Base-by-base conservation (phyloP, 2,797 vertebrate genomes). In the Lutjanus argentimaculatus region DNA sequence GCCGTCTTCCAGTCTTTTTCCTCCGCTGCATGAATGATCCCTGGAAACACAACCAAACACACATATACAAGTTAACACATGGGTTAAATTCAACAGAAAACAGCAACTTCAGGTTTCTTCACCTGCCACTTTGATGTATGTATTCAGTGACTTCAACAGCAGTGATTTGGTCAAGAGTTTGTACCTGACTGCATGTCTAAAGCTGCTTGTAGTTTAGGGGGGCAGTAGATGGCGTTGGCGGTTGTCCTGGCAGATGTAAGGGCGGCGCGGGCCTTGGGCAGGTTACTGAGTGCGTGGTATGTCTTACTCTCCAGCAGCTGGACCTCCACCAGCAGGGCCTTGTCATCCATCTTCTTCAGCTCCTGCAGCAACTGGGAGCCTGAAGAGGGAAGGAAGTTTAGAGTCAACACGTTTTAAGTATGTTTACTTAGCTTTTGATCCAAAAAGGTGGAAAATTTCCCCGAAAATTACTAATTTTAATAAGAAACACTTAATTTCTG, bases 1-100 rank as follows among this genome's bases (percentile, higher is more conserved):
- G 98, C 98, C 0, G 98, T 99, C 95, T 99, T 99, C 97, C 98
- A 99, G 91, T 99, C 98, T 91, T 99, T 99, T 90, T 99, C 98
- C 89, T 99, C 98, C 19, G 98, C 98, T 74, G 98, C 98, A 0
- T 99, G 98, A 91, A 98, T 99, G 89, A 99, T 99, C 88, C 98
- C 98, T 99, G 83, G 9, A 73, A 63, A 61, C 8, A 68, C n/a
- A 53, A 7, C 13, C 30, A 36, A 19, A 21, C 25, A 75, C 10
- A 68, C 13, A 66, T 2, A 30, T 6, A 7, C 25, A 71, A 6
- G 21, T 36, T 36, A 36, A 36, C 30, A 36, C 30, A 36, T 36
- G 30, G 21, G 13, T 21, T 22, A 25, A 17, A 57, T 21, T n/a
- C 1, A 15, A 19, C 25, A 40, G 6, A 51, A 19, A 56, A 42